Evolutionary conservation across 2,797 vertebrate species (phyloP), one percentile per base, ranked within the genome.

Genomic region (Sebastes iracundus): DNA sequence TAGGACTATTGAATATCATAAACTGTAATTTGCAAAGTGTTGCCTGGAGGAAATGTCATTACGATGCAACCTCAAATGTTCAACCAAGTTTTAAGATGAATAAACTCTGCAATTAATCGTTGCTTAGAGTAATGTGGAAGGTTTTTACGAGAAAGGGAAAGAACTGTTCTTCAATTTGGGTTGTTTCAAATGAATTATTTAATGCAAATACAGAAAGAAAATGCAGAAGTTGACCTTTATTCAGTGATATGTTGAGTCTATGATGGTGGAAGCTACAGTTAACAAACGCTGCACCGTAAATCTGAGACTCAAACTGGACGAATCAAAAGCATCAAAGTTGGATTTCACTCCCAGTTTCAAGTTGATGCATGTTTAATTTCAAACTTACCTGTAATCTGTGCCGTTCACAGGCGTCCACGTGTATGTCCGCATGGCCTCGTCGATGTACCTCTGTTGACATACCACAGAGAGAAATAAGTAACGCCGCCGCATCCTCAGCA

Each of bases 361-460:
- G 79, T 23, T 25, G 77, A 61, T 1, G 22, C 8, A 38, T 9
- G 27, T 49, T 27, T 27, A 58, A 75, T 53, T 49, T 73, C 25
- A 52, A 23, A 87, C 96, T 92, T 90, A 99, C 98, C 98, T 99
- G 96, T 99, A 99, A 91, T 99, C 97, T 76, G 98, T 98, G 86
- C 97, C 98, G 42, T 98, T 95, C 90, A 99, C 97, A 49, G 98
- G 97, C 6, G 97, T 96, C 97, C 98, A 99, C 0, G 98, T 99
- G 92, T 99, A 99, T 2, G 97, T 99, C 81, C 98, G 94, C 60
- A 94, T 87, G 61, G 96, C 96, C 91, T 99, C 97, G 0, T 99
- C 98, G 52, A 99, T 97, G 94, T 99, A 99, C 85, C 97, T 96
- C 98, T 99, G 95, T 85, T n/a, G 61, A 3, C 75, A 63, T 10